Conservation (phyloP, 2,113 vertebrate genomes). For the Gorsachius goisagi region DNA sequence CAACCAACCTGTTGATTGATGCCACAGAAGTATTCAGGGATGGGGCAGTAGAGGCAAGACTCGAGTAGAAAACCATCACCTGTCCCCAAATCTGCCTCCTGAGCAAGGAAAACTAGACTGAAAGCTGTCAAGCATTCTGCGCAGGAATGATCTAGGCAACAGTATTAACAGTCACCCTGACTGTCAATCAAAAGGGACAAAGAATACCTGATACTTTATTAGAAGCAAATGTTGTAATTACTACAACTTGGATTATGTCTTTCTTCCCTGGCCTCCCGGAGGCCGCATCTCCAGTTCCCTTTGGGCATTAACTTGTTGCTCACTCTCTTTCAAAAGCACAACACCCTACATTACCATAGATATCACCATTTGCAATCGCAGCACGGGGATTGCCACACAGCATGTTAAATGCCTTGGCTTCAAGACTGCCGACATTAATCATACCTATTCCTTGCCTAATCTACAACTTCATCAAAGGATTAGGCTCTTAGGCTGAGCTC, state of each 20-base stretch:
- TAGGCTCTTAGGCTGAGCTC: not conserved
- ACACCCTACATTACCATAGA: fast-evolving
- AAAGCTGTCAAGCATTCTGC: not conserved
- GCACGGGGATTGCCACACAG: not conserved
- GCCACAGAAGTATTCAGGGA: not conserved
- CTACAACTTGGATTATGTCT: not conserved
- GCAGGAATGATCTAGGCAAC: not conserved
- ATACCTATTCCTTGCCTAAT: not conserved
- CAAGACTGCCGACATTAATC: not conserved
- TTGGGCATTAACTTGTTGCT: not conserved
- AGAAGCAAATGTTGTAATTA: not conserved
- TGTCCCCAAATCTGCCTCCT: not conserved
- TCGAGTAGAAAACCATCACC: not conserved
- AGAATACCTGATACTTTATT: not conserved
- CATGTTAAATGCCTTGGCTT: not conserved
- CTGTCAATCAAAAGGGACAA: not conserved
- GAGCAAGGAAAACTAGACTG: not conserved
- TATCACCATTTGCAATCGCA: not conserved
- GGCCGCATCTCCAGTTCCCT: not conserved
- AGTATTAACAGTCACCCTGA: not conserved
- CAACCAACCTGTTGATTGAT: not conserved
- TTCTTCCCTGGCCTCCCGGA: not conserved
- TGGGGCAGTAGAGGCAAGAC: not conserved
- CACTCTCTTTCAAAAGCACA: not conserved
- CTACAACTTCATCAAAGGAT: not conserved